Percentiles rank a stretch among this genome's conserved stretches.
Evolutionary conservation across 2,113 vertebrate genomes (phyloP).

Genomic region (Speoplatyrhinus poulsoni): DNA sequence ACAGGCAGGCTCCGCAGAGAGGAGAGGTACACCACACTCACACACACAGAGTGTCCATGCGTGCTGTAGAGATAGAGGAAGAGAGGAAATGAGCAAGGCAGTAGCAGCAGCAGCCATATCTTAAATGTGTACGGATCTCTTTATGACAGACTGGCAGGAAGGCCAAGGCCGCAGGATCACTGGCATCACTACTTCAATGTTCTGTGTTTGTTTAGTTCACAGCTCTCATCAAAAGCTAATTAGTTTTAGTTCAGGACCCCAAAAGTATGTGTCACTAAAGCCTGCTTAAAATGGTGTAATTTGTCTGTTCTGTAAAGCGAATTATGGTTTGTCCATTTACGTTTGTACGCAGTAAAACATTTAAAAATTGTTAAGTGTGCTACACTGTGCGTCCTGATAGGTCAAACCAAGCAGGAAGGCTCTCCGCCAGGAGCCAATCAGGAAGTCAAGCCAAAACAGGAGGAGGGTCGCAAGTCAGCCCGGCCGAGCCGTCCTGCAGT

Average conservation of each 20-base stretch:
- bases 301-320: too few species aligned
- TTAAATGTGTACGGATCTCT: conserved; percentile 46
- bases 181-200: too few species aligned
- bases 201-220: too few species aligned
- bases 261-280: background rate
- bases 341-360: background rate
- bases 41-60: background rate
- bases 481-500: conserved; percentile 92
- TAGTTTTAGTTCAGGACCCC: background rate
- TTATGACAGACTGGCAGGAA: conserved; percentile 26
- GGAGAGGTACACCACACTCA: conserved; percentile 79
- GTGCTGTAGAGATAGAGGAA: conserved; percentile 33
- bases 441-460: conserved; percentile 84
- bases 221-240: background rate
- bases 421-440: conserved; percentile 85
- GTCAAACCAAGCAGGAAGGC: conserved; percentile 83
- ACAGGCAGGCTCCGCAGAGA: conserved; percentile 87
- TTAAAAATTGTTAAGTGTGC: background rate
- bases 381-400: conserved; percentile 59
- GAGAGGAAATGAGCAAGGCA: conserved; percentile 45
- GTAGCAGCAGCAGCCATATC: conserved; percentile 42
- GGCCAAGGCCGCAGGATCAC: too few species aligned
- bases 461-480: conserved; percentile 86
- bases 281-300: too few species aligned
- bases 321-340: too few species aligned